Base-by-base conservation (phyloP, 2,797 vertebrate genomes). In the Cottoperca gobio region DNA sequence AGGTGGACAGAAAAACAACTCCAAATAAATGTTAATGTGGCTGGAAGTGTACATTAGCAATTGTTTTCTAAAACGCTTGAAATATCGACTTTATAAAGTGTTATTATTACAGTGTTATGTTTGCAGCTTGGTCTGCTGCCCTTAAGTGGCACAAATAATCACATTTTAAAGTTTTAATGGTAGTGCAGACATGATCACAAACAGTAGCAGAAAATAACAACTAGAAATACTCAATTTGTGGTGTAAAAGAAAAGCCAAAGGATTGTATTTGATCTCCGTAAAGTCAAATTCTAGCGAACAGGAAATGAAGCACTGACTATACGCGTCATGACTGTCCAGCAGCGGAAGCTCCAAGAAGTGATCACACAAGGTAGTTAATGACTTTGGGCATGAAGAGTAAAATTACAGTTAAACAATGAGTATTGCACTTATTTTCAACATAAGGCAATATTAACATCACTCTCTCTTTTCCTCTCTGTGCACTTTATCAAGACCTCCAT, bases 221-320 rank as follows among this genome's bases (percentile, higher is more conserved):
- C 42, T 57, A 52, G 19, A 64, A 58, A 68, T 57, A 70, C 39
- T 58, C 21, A 59, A 28, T 75, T 78, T 43, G 66, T 76, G 33
- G 8, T 60, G 79, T 46, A 39, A 39, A 14, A 42, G 42, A 37
- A 45, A 42, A 45, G 13, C 21, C n/a, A 16, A 60, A 55, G 21
- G 31, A 53, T 57, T 60, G 70, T 2, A 43, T 14, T 63, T 45
- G 19, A 66, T 55, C 63, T 70, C 21, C 26, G 40, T 33, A 2
- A 11, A 33, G 55, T 69, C 26, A 48, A 23, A 48, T 45, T 64
- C 17, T 73, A 46, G 21, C 3, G 5, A 54, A 45, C 59, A 70
- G 66, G 58, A 79, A 82, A 52, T 35, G 16, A 76, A 65, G 63
- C 65, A 28, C 8, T 33, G 43, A 1, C 46, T 76, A 48, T 35